A percentile compares a stretch with the other conserved stretches of the same genome.
Conservation (phyloP, 2,888 invertebrate genomes). For the Philonicus albiceps region DNA sequence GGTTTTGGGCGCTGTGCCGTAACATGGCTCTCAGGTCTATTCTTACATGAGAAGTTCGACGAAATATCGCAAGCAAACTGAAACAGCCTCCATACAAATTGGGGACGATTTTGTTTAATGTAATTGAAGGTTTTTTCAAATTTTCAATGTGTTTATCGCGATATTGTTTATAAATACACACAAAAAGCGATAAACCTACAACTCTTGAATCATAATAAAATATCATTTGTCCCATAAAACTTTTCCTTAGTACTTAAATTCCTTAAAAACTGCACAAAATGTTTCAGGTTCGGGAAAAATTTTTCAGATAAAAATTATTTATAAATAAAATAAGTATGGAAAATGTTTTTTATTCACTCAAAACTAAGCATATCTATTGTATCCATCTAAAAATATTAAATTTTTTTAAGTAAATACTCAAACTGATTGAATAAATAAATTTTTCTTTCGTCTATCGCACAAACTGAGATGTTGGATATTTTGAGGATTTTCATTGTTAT, state of each 20-base stretch:
- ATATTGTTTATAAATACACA: not conserved
- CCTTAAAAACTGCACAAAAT: not conserved
- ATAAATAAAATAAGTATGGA: not conserved
- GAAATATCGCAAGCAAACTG: not conserved
- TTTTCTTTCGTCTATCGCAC: not conserved
- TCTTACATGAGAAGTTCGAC: not conserved
- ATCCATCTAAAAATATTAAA: not conserved
- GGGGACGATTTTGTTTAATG: not conserved
- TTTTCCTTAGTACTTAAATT: not conserved
- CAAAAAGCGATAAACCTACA: not conserved
- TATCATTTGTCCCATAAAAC: not conserved
- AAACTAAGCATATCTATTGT: not conserved
- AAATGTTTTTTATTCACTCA: not conserved
- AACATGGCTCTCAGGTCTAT: not conserved
- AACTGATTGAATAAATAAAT: not conserved
- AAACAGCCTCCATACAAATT: not conserved
- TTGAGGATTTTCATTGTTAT: not conserved
- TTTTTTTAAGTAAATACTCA: not conserved
- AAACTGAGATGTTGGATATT: not conserved
- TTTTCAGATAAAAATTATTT: not conserved
- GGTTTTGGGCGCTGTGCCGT: not conserved
- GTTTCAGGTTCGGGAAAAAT: not conserved
- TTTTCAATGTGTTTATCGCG: not conserved
- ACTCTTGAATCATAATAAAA: not conserved
- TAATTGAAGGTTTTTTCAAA: not conserved